Conservation (phyloP, 1,140 invertebrate genomes). For the Bombus superbus region DNA sequence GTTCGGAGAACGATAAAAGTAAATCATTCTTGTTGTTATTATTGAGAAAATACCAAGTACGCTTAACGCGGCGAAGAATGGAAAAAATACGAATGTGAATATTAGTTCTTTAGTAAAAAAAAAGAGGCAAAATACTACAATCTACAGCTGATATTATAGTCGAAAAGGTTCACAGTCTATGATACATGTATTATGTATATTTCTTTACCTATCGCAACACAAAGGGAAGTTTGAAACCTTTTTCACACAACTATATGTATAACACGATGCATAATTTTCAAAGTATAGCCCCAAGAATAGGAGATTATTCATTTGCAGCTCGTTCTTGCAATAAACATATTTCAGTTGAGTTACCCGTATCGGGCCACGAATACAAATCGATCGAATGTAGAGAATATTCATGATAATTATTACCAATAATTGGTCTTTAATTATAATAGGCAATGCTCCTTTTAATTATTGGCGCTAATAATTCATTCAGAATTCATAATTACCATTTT, state of each 20-base stretch:
- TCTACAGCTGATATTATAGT: no score
- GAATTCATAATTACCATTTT: slow-evolving; percentile 59
- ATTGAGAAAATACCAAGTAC: no score
- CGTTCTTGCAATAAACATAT: slow-evolving; percentile 55
- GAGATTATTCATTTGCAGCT: slow-evolving; percentile 39
- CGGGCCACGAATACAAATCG: slow-evolving; percentile 42
- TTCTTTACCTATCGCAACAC: no score
- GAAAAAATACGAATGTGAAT: no score
- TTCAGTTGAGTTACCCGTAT: slow-evolving; percentile 32
- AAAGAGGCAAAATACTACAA: no score
- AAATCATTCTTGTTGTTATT: no score
- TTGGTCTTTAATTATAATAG: slow-evolving; percentile 63
- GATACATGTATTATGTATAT: no score
- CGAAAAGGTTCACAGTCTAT: no score
- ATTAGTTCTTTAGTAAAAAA: no score
- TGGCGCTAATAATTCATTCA: slow-evolving; percentile 40
- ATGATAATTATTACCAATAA: slow-evolving; percentile 64
- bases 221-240: no score
- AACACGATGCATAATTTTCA: background rate
- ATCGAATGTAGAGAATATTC: slow-evolving; percentile 49
- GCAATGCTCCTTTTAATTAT: slow-evolving; percentile 53
- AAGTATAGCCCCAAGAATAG: background rate
- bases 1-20: no score
- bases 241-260: background rate
- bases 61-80: no score